Evolutionary conservation across 2,888 invertebrate species (phyloP).

Genomic region (Harpalus rufipes): DNA sequence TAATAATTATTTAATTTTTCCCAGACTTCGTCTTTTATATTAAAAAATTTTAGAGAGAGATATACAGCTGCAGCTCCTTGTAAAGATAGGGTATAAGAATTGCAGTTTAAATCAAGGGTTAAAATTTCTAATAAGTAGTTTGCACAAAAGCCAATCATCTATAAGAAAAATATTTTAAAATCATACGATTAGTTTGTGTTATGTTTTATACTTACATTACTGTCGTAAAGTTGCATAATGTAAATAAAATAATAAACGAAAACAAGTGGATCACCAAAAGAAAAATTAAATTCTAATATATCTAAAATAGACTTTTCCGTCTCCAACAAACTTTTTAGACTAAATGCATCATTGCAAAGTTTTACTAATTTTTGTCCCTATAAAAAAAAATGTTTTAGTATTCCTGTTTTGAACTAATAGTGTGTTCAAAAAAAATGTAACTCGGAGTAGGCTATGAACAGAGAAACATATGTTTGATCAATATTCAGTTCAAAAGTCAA

Average conservation of each 20-base stretch:
- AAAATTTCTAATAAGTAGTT: constrained; percentile 54
- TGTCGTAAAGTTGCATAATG: constrained; percentile 42
- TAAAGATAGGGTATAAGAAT: constrained; percentile 22
- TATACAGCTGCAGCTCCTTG: constrained; percentile 53
- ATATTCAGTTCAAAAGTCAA: too few relatives aligned
- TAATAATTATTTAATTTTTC: neutral
- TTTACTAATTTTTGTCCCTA: constrained; percentile 32
- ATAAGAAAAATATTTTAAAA: constrained; percentile 10
- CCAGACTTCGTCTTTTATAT: constrained; percentile 20
- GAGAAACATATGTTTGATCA: too few relatives aligned
- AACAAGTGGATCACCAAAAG: constrained; percentile 45
- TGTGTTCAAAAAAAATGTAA: too few relatives aligned
- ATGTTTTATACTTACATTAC: constrained; percentile 59
- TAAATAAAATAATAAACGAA: constrained; percentile 60
- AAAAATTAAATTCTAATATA: constrained; percentile 43
- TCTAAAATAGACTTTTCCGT: constrained; percentile 46
- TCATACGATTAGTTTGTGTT: neutral
- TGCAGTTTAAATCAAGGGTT: constrained; percentile 32
- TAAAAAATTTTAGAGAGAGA: constrained; percentile 42
- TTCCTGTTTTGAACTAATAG: neutral
- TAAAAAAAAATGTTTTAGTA: constrained; percentile 11
- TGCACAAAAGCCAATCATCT: constrained; percentile 37
- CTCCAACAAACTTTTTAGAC: constrained; percentile 14
- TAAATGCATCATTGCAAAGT: constrained; percentile 39
- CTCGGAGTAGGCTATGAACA: too few relatives aligned